A percentile compares a stretch with the other conserved stretches of the same genome.
These are phyloP conservation scores for Pachymerium ferrugineum DNA, from an alignment of 2,888 invertebrate species.

Conservation along the genomic window DNA sequence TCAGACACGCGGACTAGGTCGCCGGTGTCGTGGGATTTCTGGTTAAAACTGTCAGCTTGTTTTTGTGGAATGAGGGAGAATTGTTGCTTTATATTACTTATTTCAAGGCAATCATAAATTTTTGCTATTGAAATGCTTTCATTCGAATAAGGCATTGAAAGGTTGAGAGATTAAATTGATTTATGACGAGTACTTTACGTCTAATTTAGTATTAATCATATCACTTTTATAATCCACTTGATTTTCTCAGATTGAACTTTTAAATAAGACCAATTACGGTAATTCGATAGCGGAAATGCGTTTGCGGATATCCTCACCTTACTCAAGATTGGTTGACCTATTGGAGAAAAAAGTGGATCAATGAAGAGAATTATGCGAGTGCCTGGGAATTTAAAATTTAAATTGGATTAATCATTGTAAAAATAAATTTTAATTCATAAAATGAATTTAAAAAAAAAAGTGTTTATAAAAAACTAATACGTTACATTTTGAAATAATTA, in stretches of 20 bases:
- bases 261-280: neutral
- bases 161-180: no score
- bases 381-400: neutral
- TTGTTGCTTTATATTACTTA: no score
- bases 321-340: neutral
- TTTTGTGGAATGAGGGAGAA: no score
- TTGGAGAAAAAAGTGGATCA: neutral
- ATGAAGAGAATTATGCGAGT: neutral
- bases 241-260: neutral
- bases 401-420: neutral
- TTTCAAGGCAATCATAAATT: no score
- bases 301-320: constrained; percentile 13
- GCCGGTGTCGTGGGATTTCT: constrained; percentile 14
- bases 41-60: neutral
- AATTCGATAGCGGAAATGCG: constrained; percentile 8
- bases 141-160: no score
- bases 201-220: no score
- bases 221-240: neutral
- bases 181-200: no score
- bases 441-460: neutral
- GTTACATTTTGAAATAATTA: no score
- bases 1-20: constrained; percentile 4
- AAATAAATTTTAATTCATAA: neutral
- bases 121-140: no score
- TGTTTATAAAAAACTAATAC: no score